Percentiles rank a stretch among this genome's conserved stretches.
Evolutionary conservation across 1,140 invertebrate species (phyloP).

Genomic region (Luehdorfia chinensis): DNA sequence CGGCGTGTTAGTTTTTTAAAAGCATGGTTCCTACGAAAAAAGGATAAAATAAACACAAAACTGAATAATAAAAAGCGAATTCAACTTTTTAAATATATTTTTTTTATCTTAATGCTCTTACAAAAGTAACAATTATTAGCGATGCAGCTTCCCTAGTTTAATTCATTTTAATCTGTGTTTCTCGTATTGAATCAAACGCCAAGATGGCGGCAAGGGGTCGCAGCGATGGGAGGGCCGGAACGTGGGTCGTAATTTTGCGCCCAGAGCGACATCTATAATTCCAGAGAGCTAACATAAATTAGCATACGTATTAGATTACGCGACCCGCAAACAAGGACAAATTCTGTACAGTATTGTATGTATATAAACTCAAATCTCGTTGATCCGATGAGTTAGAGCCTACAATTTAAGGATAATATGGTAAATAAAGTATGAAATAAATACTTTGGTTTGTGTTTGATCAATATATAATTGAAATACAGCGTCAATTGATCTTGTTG

Average conservation of each 20-base stretch:
- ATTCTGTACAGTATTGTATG: slow-evolving; percentile 52
- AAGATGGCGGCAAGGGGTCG: slow-evolving; percentile 50
- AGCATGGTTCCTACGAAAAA: no score
- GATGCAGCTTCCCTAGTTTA: slow-evolving; percentile 28
- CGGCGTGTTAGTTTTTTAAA: no score
- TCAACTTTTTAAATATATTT: no score
- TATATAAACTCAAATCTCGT: slow-evolving; percentile 27
- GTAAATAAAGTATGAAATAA: no score
- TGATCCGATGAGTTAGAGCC: not conserved
- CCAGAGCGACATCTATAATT: slow-evolving; percentile 67
- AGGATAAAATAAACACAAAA: no score
- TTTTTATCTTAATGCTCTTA: no score
- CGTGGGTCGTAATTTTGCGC: slow-evolving; percentile 54
- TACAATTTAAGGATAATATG: not conserved
- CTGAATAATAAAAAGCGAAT: no score
- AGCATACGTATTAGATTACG: slow-evolving; percentile 69
- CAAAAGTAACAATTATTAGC: no score
- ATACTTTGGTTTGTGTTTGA: no score
- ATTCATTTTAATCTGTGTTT: slow-evolving; percentile 42
- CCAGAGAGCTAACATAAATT: slow-evolving; percentile 64
- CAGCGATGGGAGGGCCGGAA: slow-evolving; percentile 13
- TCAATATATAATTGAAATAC: no score
- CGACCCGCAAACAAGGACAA: slow-evolving; percentile 32
- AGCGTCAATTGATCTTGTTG: no score
- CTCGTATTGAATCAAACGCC: slow-evolving; percentile 43